A percentile compares a stretch with the other conserved stretches of the same genome.
These are phyloP conservation scores for Pheosia gnoma DNA, from an alignment of 2,888 invertebrate genomes.

Conservation along the genomic window DNA sequence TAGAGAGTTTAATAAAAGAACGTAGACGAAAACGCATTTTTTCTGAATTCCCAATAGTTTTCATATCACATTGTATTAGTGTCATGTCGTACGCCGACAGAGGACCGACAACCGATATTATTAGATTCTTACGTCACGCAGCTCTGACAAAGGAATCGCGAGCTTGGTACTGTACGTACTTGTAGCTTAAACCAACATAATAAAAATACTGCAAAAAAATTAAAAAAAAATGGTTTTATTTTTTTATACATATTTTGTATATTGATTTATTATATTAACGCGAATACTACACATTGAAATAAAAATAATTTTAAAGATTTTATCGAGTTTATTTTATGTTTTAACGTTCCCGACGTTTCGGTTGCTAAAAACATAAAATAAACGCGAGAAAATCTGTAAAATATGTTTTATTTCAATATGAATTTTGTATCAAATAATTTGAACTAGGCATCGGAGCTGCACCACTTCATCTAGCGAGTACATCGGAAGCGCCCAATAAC, in stretches of 20 bases:
- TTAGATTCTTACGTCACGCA: slow-evolving; percentile 63
- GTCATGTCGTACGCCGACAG: slow-evolving; percentile 28
- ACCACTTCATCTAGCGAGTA: not conserved
- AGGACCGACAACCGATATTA: slow-evolving; percentile 47
- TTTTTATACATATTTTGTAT: no score
- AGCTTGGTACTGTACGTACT: slow-evolving; percentile 39
- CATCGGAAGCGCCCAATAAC: not conserved
- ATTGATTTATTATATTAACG: no score
- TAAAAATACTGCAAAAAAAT: no score
- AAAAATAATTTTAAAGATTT: no score
- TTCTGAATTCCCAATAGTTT: slow-evolving; percentile 33
- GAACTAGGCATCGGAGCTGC: not conserved
- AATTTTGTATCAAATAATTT: not conserved
- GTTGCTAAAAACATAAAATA: no score
- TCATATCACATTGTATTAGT: slow-evolving; percentile 30
- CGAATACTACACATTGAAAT: no score
- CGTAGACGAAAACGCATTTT: slow-evolving; percentile 21
- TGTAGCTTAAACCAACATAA: slow-evolving; percentile 5
- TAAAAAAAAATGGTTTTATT: no score
- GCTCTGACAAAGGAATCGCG: slow-evolving; percentile 51
- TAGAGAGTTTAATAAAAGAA: slow-evolving; percentile 16
- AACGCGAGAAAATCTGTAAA: no score
- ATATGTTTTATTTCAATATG: no score
- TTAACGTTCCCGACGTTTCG: no score
- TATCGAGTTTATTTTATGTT: no score